phyloP scores from a whole-genome alignment of 2,797 vertebrate genomes.

The Lepidocolaptes lacrymiger region DNA sequence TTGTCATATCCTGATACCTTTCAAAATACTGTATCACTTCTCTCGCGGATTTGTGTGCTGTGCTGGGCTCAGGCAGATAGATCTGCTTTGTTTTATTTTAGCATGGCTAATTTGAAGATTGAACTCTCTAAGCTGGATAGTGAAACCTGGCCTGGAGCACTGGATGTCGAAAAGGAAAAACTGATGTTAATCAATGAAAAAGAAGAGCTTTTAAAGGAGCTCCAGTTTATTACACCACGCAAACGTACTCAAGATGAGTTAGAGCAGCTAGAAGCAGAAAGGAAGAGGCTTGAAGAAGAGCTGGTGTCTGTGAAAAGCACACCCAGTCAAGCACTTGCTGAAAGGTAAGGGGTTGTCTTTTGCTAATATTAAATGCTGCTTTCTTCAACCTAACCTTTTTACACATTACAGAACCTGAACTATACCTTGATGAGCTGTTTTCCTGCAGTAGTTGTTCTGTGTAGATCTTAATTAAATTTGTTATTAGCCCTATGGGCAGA shows the following conservation, averaged over 20 bases:
- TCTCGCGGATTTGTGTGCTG: neutral
- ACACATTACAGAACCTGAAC: neutral
- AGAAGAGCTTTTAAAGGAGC: conserved; percentile 85
- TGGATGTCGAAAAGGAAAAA: conserved; percentile 84
- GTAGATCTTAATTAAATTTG: conserved; percentile 29
- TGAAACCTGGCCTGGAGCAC: conserved; percentile 82
- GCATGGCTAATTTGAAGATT: conserved; percentile 87
- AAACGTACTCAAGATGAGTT: conserved; percentile 78
- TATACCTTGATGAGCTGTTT: neutral
- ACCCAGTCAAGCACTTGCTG: conserved; percentile 80
- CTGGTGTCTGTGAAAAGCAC: conserved; percentile 73
- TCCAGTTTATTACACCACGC: conserved; percentile 82
- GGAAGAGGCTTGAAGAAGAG: conserved; percentile 82
- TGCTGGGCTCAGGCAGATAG: neutral
- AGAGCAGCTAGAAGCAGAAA: conserved; percentile 78
- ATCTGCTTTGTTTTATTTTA: conserved; percentile 56
- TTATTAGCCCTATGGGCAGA: conserved; percentile 42
- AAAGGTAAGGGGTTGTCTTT: conserved; percentile 71
- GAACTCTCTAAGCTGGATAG: conserved; percentile 84
- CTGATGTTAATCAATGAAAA: conserved; percentile 85
- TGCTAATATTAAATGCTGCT: neutral
- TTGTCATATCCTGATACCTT: neutral
- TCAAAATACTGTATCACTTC: neutral
- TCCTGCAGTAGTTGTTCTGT: neutral
- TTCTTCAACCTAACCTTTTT: neutral